These are phyloP conservation scores for Odontamblyopus lacepedii DNA, from an alignment of 2,797 vertebrate genomes.

Conservation along the genomic window DNA sequence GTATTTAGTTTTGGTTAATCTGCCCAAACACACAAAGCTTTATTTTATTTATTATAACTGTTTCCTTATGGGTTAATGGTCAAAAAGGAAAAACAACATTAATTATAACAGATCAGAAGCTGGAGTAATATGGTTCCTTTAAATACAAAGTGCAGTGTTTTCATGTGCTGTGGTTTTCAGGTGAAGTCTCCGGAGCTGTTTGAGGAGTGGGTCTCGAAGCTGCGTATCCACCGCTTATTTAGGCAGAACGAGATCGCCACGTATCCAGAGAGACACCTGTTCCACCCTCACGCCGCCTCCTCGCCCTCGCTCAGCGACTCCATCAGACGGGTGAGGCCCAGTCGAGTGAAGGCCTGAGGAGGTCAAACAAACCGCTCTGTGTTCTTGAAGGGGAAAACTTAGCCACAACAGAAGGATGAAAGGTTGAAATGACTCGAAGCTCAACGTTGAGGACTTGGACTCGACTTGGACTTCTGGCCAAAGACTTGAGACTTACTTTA, in stretches of 20 bases:
- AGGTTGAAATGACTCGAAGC: no score
- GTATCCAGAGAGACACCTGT: constrained; percentile 87
- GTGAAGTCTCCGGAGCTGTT: constrained; percentile 90
- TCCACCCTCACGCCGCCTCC: constrained; percentile 75
- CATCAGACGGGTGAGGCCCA: constrained; percentile 77
- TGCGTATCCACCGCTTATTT: constrained; percentile 91
- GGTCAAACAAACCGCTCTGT: not conserved
- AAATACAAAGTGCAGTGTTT: not conserved
- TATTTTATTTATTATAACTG: no score
- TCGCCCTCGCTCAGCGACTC: constrained; percentile 71
- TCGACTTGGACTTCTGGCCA: no score
- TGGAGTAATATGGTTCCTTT: no score
- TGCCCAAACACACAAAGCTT: no score
- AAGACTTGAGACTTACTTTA: no score
- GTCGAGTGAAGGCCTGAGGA: not conserved
- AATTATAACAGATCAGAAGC: no score
- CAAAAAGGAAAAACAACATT: no score
- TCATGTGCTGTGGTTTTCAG: constrained; percentile 61
- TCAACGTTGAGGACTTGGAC: no score
- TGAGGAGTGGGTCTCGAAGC: constrained; percentile 93
- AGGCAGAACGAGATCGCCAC: constrained; percentile 96
- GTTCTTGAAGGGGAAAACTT: not conserved
- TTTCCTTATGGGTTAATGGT: no score
- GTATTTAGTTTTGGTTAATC: no score
- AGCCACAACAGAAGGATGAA: no score